Conservation (phyloP, 1,140 invertebrate genomes). For the Atopsyche davidsoni region DNA sequence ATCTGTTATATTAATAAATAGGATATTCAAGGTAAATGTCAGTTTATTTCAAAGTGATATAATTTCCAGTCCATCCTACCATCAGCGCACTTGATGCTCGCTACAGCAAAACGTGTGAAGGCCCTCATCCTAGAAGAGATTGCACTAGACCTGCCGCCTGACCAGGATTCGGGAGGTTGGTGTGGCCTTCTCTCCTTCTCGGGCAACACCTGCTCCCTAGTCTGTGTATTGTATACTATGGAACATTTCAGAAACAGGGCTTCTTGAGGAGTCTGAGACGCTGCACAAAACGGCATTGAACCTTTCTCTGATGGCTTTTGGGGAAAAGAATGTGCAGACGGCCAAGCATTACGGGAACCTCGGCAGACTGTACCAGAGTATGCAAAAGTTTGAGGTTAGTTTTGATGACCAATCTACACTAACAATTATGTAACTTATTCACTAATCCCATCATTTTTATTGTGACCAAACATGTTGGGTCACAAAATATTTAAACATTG, state of each 20-base stretch:
- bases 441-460: too few relatives aligned
- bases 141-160: conserved; percentile 67
- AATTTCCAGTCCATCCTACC: conserved; percentile 61
- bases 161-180: conserved; percentile 40
- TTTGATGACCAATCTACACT: not conserved
- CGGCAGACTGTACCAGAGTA: conserved; percentile 84
- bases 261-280: conserved; percentile 68
- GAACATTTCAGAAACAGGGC: conserved; percentile 43
- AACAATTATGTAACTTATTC: conserved; percentile 10
- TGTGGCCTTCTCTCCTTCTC: too few relatives aligned
- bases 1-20: too few relatives aligned
- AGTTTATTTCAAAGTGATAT: too few relatives aligned
- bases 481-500: too few relatives aligned
- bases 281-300: conserved; percentile 75
- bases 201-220: too few relatives aligned
- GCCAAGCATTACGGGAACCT: conserved; percentile 94
- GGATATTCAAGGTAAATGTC: too few relatives aligned
- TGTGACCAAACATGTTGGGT: too few relatives aligned
- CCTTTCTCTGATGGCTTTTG: conserved; percentile 73
- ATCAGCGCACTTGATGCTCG: conserved; percentile 73
- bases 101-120: conserved; percentile 84
- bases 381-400: conserved; percentile 71
- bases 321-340: conserved; percentile 88
- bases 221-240: conserved; percentile 28
- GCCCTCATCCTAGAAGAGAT: conserved; percentile 90